phyloP scores from a whole-genome alignment of 1,140 invertebrate genomes.

The Drosophila miranda region DNA sequence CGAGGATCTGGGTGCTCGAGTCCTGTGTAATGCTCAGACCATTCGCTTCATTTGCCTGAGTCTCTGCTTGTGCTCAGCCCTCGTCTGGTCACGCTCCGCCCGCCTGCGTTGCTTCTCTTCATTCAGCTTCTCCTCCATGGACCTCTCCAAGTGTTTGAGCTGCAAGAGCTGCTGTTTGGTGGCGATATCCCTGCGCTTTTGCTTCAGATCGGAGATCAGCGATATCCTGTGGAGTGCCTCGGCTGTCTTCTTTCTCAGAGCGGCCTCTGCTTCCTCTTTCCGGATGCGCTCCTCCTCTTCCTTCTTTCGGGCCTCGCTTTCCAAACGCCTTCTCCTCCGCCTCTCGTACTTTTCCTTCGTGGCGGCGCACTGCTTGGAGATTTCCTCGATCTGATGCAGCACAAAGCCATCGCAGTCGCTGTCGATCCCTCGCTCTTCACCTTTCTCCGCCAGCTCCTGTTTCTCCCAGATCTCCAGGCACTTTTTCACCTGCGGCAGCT shows the following conservation, averaged over 20 bases:
- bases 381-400: too few relatives aligned
- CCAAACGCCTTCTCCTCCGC: neutral
- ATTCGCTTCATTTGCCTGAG: too few relatives aligned
- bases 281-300: neutral
- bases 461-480: too few relatives aligned
- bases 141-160: neutral
- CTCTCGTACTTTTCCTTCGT: neutral
- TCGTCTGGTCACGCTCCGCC: too few relatives aligned
- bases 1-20: neutral
- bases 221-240: neutral
- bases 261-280: neutral
- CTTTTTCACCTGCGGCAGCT: too few relatives aligned
- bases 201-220: neutral
- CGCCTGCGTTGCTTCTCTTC: too few relatives aligned
- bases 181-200: neutral
- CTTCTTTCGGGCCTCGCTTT: neutral
- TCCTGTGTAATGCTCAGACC: too few relatives aligned
- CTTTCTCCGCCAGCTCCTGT: too few relatives aligned
- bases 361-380: neutral
- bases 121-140: too few relatives aligned
- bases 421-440: too few relatives aligned
- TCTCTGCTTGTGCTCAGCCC: too few relatives aligned
- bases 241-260: neutral
- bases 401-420: too few relatives aligned
- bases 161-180: neutral